Evolutionary conservation across 2,888 invertebrate genomes (phyloP).

Genomic region (Perithous albicinctus): DNA sequence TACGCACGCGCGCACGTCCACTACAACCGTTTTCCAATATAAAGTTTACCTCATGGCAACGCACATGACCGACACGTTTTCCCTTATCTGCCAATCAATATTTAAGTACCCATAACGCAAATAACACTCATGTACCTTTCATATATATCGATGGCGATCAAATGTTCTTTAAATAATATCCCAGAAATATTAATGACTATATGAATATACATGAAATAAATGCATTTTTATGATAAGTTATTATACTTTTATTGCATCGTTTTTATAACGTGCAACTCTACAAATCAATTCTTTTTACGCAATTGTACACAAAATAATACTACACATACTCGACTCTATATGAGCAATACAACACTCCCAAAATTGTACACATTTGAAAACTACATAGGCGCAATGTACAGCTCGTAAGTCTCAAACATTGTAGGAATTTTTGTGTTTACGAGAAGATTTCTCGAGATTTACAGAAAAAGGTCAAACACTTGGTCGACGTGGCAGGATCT

Average conservation of each 20-base stretch:
- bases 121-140: conserved; percentile 39
- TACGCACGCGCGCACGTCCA: conserved; percentile 17
- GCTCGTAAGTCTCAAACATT: neutral
- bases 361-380: neutral
- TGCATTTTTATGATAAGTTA: neutral
- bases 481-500: neutral
- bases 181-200: neutral
- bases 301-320: too few relatives aligned
- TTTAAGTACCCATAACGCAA: conserved; percentile 44
- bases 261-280: too few relatives aligned
- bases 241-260: neutral
- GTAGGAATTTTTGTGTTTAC: neutral
- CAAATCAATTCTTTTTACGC: neutral
- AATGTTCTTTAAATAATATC: conserved; percentile 12
- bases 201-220: neutral
- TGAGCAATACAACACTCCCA: too few relatives aligned
- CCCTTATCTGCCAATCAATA: conserved; percentile 43
- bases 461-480: neutral
- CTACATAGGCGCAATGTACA: neutral
- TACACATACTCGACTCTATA: too few relatives aligned
- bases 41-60: neutral
- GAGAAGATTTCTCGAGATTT: neutral
- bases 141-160: conserved; percentile 21
- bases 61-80: conserved; percentile 17
- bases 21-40: conserved; percentile 15